Conservation (phyloP, 1,140 invertebrate species). For the Wasmannia auropunctata region DNA sequence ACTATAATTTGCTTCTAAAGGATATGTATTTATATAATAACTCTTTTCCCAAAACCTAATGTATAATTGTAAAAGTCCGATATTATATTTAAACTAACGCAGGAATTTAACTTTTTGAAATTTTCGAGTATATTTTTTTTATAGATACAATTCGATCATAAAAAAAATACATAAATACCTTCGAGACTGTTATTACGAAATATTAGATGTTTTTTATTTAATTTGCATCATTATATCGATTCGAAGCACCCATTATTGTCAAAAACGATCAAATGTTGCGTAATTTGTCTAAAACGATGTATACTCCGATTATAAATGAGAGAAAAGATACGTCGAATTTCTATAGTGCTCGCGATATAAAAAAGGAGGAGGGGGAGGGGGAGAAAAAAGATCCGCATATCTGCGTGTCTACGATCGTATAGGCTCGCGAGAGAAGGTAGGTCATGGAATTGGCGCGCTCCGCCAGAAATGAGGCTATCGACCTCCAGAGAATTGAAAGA, state of each 20-base stretch:
- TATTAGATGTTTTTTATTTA: not conserved
- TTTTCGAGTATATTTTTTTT: not conserved
- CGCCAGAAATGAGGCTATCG: slow-evolving; percentile 74
- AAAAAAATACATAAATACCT: not conserved
- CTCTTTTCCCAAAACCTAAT: not conserved
- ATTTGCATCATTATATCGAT: not conserved
- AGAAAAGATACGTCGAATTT: not conserved
- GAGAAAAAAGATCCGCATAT: not conserved
- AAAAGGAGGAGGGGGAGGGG: not conserved
- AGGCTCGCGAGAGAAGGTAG: slow-evolving; percentile 65
- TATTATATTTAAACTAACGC: not conserved
- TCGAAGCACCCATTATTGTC: not conserved
- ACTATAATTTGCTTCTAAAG: not conserved
- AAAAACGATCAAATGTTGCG: not conserved
- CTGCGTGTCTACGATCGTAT: not conserved
- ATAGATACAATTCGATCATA: not conserved
- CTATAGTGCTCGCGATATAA: not conserved
- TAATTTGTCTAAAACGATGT: not conserved
- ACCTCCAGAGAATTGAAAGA: slow-evolving; percentile 74
- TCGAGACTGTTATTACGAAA: not conserved
- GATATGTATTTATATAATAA: not conserved
- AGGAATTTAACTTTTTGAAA: not conserved
- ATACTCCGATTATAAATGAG: not conserved
- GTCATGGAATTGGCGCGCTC: slow-evolving; percentile 74
- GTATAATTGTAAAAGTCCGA: not conserved